Base-by-base conservation (phyloP, 2,797 vertebrate genomes). In the Mormyrops boulengeri region DNA sequence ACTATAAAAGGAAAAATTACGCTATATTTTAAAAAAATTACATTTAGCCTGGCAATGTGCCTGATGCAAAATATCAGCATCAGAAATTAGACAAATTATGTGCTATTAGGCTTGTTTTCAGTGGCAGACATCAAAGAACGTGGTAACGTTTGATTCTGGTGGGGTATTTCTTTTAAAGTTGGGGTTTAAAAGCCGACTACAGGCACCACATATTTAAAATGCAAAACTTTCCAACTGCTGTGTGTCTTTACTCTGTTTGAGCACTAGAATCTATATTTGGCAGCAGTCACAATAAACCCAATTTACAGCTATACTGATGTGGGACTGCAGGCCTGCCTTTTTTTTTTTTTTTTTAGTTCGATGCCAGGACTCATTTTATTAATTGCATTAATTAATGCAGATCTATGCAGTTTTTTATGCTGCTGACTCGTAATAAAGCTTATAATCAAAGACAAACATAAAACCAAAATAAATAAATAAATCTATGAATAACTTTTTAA, bases 11-110 rank as follows among this genome's bases (percentile, higher is more conserved):
- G 22, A 7, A 86, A 52, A 52, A 52, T 82, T 34, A n/a, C 2
- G 5, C 19, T 84, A 66, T 11, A 30, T 69, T 34, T 14, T 3
- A 69, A 69, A 69, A 69, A 73, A 69, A 69, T 14, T 38, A 38
- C 12, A 38, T 66, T 82, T 41, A 44, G 77, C 19, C 22, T 52
- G 44, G 47, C 9, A 52, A 86, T 53, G 30, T 86, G 85, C 49
- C 84, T 52, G n/a, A 86, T 52, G 50, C 2, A 0, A 52, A 53
- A 30, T 52, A 50, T 52, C 85, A 30, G 26, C 50, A 34, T 30
- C 85, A 55, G 12, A 53, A 52, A 86, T 86, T 86, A 86, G 85
- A 86, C 26, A 53, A 30, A 86, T 82, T 82, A 82, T 53, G 8
- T 34, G 30, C 47, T 50, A 86, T 86, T 34, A 52, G 50, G 49